Evolutionary conservation across 2,113 vertebrate species (phyloP), one percentile per base, ranked within the genome.

Genomic region (Ciconia stormi): DNA sequence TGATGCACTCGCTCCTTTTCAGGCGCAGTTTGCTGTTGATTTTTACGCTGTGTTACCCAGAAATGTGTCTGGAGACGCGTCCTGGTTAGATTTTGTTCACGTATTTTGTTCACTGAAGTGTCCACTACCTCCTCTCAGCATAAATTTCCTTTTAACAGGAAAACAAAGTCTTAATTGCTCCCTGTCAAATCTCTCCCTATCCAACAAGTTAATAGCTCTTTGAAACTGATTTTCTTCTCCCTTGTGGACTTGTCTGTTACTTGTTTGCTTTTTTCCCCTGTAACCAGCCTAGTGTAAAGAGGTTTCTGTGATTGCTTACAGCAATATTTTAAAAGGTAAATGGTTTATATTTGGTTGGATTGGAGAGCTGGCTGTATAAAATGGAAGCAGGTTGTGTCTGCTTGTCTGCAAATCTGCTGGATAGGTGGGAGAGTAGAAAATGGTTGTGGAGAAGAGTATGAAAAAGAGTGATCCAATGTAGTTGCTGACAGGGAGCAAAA

Each of bases 361-460:
- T 3, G 62, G 25, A 5, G 55, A 11, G 59, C 66, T 18, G 69
- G 47, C 58, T 32, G 36, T 9, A 4, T 55, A 27, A 91, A 40
- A 61, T 46, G 84, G 46, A 9, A 92, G 92, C 84, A 9, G 53
- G 76, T 16, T 40, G 32, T 16, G 26, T 19, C 46, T 36, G 34
- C 73, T 36, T 10, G 46, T 26, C 59, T 34, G 58, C 66, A 56
- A 19, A 74, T 84, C 69, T 94, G 90, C 95, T 91, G 97, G 96
- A 14, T 30, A 10, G 89, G 88, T 90, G 91, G 16, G 65, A 58
- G n/a, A 9, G 2, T 8, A 21, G 44, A 7, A 69, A 34, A 65
- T 71, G 76, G 34, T 87, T 38, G 67, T 55, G 52, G 78, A 38
- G 82, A 67, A 66, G 50, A 21, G 66, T 8, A 9, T 11, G n/a